Evolutionary conservation across 2,113 vertebrate genomes (phyloP).

Genomic region (Platichthys flesus): DNA sequence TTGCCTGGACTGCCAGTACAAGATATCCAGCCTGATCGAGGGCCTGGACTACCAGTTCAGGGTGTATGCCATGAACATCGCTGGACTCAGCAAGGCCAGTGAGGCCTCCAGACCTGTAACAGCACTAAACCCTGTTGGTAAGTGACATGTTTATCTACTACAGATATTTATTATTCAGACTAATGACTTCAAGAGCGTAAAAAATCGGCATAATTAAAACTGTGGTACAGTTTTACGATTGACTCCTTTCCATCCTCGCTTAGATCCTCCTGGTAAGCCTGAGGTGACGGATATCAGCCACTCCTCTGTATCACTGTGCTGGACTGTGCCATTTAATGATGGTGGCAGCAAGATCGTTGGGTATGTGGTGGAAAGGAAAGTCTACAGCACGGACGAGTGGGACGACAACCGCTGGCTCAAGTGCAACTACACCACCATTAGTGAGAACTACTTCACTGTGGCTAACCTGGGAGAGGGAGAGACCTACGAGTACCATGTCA

Average conservation of each 20-base stretch:
- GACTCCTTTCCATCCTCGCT: not conserved
- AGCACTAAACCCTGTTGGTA: conserved; percentile 97
- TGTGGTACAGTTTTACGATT: not conserved
- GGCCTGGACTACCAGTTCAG: conserved; percentile 98
- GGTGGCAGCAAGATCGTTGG: conserved; percentile 95
- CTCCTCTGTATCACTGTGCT: conserved; percentile 91
- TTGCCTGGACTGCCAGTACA: conserved; percentile 92
- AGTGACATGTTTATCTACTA: conserved; percentile 59
- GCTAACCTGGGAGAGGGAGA: conserved; percentile 90
- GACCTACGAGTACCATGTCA: conserved; percentile 90
- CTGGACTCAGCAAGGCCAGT: conserved; percentile 97
- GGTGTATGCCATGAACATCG: conserved; percentile 95
- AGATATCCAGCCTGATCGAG: conserved; percentile 91
- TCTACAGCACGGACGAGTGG: conserved; percentile 85
- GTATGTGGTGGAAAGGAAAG: conserved; percentile 93
- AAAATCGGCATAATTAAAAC: not conserved
- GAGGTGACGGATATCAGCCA: conserved; percentile 94
- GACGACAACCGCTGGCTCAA: conserved; percentile 96
- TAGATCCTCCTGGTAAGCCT: conserved; percentile 93
- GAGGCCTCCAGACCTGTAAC: conserved; percentile 94
- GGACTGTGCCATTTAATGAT: conserved; percentile 92
- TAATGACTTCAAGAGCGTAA: not conserved
- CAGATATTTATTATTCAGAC: not conserved
- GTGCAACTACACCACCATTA: conserved; percentile 97
- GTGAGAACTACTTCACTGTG: conserved; percentile 93